phyloP scores from a whole-genome alignment of 2,888 invertebrate genomes.

The Eulithis testata region DNA sequence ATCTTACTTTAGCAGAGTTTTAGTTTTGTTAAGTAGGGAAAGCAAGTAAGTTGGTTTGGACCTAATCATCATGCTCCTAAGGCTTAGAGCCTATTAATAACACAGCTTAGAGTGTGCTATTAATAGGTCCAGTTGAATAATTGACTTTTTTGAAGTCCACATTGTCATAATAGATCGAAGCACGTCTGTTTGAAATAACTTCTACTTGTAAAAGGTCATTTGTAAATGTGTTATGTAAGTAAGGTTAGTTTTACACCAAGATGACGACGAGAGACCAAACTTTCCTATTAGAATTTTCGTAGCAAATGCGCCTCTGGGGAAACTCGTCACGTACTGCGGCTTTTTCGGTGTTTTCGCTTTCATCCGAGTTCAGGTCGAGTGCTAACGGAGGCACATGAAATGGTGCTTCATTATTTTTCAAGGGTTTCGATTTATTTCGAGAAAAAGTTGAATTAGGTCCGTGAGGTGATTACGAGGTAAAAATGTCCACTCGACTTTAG shows the following conservation, averaged over 20 bases:
- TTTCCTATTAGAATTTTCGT: conserved; percentile 4
- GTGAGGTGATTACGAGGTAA: neutral
- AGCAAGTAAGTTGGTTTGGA: no score
- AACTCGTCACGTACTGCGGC: conserved; percentile 41
- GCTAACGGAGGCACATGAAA: conserved; percentile 21
- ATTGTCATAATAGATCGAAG: no score
- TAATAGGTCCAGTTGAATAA: no score
- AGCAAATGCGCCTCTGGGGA: conserved; percentile 31
- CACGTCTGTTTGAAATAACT: no score
- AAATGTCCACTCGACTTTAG: neutral
- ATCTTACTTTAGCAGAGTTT: no score
- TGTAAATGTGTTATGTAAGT: no score
- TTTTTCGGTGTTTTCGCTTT: conserved; percentile 46
- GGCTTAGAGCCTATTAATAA: no score
- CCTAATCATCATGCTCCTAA: no score
- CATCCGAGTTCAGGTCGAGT: conserved; percentile 44
- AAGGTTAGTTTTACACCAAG: neutral
- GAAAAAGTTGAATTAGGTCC: neutral
- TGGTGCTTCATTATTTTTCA: conserved; percentile 36
- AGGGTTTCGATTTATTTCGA: conserved; percentile 18
- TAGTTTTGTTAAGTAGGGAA: no score
- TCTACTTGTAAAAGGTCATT: no score
- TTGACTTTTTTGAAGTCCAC: no score
- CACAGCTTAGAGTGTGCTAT: no score
- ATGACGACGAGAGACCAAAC: neutral